Base-by-base conservation (phyloP, 1,140 invertebrate genomes). In the Philotrypesis tridentata region DNA sequence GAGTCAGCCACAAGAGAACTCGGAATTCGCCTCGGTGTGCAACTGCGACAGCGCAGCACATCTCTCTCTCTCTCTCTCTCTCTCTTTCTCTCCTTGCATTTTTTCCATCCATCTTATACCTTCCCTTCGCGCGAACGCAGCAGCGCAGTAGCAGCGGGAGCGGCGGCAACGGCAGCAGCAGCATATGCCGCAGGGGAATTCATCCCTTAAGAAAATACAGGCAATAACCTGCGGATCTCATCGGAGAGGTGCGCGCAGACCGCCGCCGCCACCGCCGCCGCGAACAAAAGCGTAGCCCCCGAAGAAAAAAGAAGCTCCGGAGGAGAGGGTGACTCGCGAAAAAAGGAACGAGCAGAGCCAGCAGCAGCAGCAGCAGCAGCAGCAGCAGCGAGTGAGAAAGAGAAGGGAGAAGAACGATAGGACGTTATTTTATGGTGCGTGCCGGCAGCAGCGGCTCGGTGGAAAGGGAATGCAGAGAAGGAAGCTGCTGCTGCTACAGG, bases 201-300 rank as follows among this genome's bases (percentile, higher is more conserved):
- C 86, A 90, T 91, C 89, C 87, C 87, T 90, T 89, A 90, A 90
- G 89, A 91, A 91, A 91, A 91, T 90, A 89, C 89, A 90, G 87
- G 89, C 89, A 90, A 90, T 90, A 91, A 91, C 89, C 87, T 87
- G 84, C 83, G 85, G 86, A 89, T 89, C 87, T 89, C 86, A 85
- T 86, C 86, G 87, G 79, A 81, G 73, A 82, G 82, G 84, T 82
- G 68, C 40, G 33, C 17, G n/a, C n/a, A n/a, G n/a, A n/a, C n/a
- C n/a, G n/a, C n/a, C n/a, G n/a, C n/a, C n/a, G n/a, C n/a, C n/a
- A n/a, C n/a, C n/a, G n/a, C n/a, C n/a, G 63, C 27, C 43, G 21
- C 37, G 71, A 80, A 80, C 37, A 80, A 80, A 74, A 80, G 79
- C 37, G 37, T 55, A 55, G 17, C 14, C 48, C 21, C 25, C 55